Conservation (phyloP, 2,888 invertebrate species). For the Camponotus fellah region DNA sequence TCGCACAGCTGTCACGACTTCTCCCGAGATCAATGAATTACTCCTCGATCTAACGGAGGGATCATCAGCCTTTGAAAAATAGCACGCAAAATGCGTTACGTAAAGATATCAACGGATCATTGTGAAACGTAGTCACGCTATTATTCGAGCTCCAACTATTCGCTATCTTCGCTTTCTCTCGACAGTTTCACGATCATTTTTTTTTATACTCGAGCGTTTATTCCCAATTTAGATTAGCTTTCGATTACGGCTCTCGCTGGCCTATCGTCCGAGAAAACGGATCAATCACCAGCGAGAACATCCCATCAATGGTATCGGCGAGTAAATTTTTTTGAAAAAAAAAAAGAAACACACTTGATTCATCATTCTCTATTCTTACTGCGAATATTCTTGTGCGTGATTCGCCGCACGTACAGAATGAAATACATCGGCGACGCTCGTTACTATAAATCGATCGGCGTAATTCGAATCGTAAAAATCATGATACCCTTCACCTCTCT, state of each 20-base stretch:
- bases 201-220: background rate
- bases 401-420: conserved; percentile 1
- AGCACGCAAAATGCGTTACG: no score
- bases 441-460: conserved; percentile 37
- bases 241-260: background rate
- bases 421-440: conserved; percentile 13
- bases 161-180: background rate
- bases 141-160: background rate
- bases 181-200: background rate
- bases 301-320: conserved; percentile 13
- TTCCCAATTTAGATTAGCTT: conserved; percentile 18
- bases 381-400: conserved; percentile 17
- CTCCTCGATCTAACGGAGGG: conserved; percentile 25
- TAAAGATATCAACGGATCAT: background rate
- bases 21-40: conserved; percentile 60
- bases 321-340: conserved; percentile 23
- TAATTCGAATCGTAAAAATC: conserved; percentile 38
- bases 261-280: conserved; percentile 11
- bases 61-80: conserved; percentile 1
- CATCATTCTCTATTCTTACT: background rate
- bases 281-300: background rate
- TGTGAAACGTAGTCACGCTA: background rate
- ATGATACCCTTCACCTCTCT: conserved; percentile 25
- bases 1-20: conserved; percentile 48
- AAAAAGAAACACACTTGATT: background rate